phyloP scores from a whole-genome alignment of 2,113 vertebrate species.

The Pavo muticus region DNA sequence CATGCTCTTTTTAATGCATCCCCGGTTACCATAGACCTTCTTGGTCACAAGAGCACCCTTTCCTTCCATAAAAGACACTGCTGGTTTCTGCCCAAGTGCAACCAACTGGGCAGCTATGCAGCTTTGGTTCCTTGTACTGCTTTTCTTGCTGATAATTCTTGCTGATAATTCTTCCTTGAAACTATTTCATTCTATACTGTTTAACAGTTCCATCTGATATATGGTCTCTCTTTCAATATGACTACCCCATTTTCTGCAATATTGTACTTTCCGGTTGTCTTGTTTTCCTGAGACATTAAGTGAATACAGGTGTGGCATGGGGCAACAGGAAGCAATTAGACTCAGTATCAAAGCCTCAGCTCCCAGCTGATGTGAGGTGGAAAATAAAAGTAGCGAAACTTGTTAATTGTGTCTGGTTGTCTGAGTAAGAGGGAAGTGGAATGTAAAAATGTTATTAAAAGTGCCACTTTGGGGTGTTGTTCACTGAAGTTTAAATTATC shows the following conservation, averaged over 20 bases:
- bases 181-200: not conserved
- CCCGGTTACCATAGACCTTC: too few relatives aligned
- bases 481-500: not conserved
- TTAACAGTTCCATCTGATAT: not conserved
- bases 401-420: not conserved
- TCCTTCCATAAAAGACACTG: not conserved
- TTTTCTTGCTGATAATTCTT: not conserved
- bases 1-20: too few relatives aligned
- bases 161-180: not conserved
- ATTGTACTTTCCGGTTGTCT: not conserved
- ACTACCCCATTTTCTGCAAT: not conserved
- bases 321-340: conserved; percentile 1
- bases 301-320: not conserved
- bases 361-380: not conserved
- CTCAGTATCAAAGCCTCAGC: not conserved
- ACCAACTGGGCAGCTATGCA: not conserved
- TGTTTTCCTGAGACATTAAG: not conserved
- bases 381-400: not conserved
- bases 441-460: not conserved
- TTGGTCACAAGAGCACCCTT: not conserved
- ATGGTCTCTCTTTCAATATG: not conserved
- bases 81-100: not conserved
- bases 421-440: not conserved
- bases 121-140: not conserved
- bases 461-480: not conserved